These are phyloP conservation scores for Hystrix brachyura DNA, from an alignment of 2,113 vertebrate genomes.

Conservation along the genomic window DNA sequence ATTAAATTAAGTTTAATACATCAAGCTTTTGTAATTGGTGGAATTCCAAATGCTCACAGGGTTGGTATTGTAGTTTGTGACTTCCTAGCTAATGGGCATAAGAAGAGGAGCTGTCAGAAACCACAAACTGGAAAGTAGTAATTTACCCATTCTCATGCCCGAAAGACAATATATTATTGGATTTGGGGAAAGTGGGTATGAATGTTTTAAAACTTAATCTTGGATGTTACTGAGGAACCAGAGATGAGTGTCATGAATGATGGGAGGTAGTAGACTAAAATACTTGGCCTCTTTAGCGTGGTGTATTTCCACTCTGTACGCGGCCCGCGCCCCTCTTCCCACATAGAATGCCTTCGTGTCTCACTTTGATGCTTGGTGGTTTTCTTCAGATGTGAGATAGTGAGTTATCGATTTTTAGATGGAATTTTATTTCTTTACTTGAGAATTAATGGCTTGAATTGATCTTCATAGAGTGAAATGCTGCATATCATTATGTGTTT, in stretches of 20 bases:
- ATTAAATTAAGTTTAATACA: conserved; percentile 36
- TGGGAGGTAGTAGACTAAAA: conserved; percentile 31
- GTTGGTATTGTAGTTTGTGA: conserved; percentile 54
- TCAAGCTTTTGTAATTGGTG: conserved; percentile 48
- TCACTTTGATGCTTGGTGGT: conserved; percentile 12
- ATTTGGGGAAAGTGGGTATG: not conserved
- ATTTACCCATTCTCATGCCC: not conserved
- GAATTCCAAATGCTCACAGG: conserved; percentile 38
- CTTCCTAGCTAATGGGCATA: not conserved
- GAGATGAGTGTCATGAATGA: not conserved
- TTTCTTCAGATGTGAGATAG: conserved; percentile 30
- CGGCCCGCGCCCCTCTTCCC: not conserved
- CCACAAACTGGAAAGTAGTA: not conserved
- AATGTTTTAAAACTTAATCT: not conserved
- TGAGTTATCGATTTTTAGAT: conserved; percentile 55
- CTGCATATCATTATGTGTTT: not conserved
- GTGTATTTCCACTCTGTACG: not conserved
- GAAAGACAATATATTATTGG: conserved; percentile 10
- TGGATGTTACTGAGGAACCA: not conserved
- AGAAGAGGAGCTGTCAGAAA: conserved; percentile 28
- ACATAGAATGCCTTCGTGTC: not conserved
- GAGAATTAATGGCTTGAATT: conserved; percentile 51
- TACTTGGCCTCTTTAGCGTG: not conserved
- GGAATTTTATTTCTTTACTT: conserved; percentile 45
- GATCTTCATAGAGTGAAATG: conserved; percentile 38